Percentiles rank a stretch among this genome's conserved stretches.
Conservation (phyloP, 2,888 invertebrate genomes). For the Nematopogon swammerdamellus region DNA sequence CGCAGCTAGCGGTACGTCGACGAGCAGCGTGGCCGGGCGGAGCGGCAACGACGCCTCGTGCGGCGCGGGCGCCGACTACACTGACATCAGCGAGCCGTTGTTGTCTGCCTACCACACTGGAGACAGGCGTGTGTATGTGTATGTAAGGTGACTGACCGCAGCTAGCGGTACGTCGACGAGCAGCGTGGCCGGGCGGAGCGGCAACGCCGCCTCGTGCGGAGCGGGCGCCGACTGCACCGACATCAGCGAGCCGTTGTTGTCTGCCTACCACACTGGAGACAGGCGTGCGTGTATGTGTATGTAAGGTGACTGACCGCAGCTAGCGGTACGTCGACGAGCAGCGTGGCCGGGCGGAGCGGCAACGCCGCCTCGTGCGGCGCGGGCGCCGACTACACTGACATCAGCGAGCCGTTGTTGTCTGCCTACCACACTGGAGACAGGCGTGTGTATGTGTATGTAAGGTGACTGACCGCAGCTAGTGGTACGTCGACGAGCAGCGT, state of each 20-base stretch:
- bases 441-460: constrained; percentile 22
- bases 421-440: too few relatives aligned
- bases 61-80: constrained; percentile 65
- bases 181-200: constrained; percentile 37
- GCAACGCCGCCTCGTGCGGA: constrained; percentile 21
- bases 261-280: too few relatives aligned
- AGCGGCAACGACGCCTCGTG: constrained; percentile 22
- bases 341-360: constrained; percentile 36
- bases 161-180: constrained; percentile 25
- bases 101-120: too few relatives aligned
- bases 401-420: constrained; percentile 44
- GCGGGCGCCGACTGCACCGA: constrained; percentile 71
- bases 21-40: constrained; percentile 35
- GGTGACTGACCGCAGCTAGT: constrained; percentile 4
- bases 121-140: constrained; percentile 27
- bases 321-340: constrained; percentile 28
- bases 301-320: constrained; percentile 7
- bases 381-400: constrained; percentile 69
- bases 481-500: constrained; percentile 33
- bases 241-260: constrained; percentile 61
- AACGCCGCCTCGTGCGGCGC: constrained; percentile 25
- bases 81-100: constrained; percentile 63
- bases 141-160: constrained; percentile 8
- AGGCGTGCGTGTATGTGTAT: constrained; percentile 25
- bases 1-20: constrained; percentile 21